Evolutionary conservation across 2,888 invertebrate species (phyloP), one percentile per base, ranked within the genome.

Genomic region (Campoplex nolae): DNA sequence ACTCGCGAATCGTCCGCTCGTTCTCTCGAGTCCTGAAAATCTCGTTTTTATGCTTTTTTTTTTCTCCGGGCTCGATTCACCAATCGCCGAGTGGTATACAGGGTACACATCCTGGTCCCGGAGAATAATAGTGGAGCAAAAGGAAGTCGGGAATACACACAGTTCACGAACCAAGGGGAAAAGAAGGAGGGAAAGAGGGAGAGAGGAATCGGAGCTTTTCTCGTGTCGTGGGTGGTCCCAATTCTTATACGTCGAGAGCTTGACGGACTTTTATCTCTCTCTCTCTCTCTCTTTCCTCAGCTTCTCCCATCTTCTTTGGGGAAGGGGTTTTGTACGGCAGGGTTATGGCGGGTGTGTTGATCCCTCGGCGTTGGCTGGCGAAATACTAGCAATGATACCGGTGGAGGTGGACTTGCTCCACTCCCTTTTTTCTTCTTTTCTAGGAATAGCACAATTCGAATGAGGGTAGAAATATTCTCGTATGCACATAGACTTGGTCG

Each of bases 171-270:
- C 4, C 23, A 38, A 68, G 74, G 18, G 58, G 18, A 32, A 56
- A 13, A 45, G 8, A 74, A 32, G 73, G 62, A 45, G 42, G 51
- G 18, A n/a, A 18, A 80, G 62, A 45, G 42, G 42, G 28, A n/a
- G 65, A 68, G 75, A 67, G 74, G 73, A 83, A 65, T 67, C 48
- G 75, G 70, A 84, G 84, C 75, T 82, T 82, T 82, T 70, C 45
- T 48, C 68, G 76, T 74, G 79, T 73, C 83, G 87, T 84, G 87
- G 87, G 85, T 87, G 79, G 85, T 79, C 76, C 87, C 76, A 75
- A 87, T 87, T 87, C 87, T 87, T 87, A 87, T 87, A 87, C 85
- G 87, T 82, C 79, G 83, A 83, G 76, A 79, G 79, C 58, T 54
- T 65, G 74, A 75, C 74, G 84, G 48, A 65, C 51, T 80, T 81